Evolutionary conservation across 2,888 invertebrate species (phyloP), one percentile per base, ranked within the genome.

Genomic region (Chaetogeoica ovagalla): DNA sequence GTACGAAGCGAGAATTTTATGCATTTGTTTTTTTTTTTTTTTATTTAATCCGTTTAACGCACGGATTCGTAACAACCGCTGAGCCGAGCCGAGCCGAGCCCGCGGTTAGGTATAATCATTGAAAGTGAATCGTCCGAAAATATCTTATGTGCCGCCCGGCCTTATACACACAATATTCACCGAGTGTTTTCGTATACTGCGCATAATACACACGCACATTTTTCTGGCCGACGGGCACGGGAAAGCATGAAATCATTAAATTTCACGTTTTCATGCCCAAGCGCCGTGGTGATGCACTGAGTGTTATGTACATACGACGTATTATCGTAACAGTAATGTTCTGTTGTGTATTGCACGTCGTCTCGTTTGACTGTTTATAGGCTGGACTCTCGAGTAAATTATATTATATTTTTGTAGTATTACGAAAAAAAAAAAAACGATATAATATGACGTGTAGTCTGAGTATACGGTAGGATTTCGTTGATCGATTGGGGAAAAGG

Each of bases 231-330:
- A 21, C 70, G 55, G 63, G 13, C 79, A 70, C 55, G 79, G 79
- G 79, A 79, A 79, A 79, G 79, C 79, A 79, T 79, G 79, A 79
- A 79, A 79, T 79, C 39, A 63, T 79, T 63, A 71, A 71, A 71
- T 79, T 71, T 79, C 79, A 63, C 63, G 63, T 79, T 79, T 79
- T 63, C 70, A 23, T 57, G 70, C 43, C 15, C 63, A 57, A 52
- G 39, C 60, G 69, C 69, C 60, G 15, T 57, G 39, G n/a, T 39
- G 48, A 15, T 23, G 23, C 11, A 39, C 39, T 0, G 19, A 13
- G 21, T 48, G 15, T 52, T n/a, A 65, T 9, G 23, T 21, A 8
- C 59, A 30, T 30, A 30, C 30, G 30, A 4, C 30, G 30, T 30
- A 30, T 30, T 30, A 30, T 30, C 30, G 2, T 30, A 30, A 30